Evolutionary conservation across 2,888 invertebrate genomes (phyloP).

Genomic region (Xanthorhoe designata): DNA sequence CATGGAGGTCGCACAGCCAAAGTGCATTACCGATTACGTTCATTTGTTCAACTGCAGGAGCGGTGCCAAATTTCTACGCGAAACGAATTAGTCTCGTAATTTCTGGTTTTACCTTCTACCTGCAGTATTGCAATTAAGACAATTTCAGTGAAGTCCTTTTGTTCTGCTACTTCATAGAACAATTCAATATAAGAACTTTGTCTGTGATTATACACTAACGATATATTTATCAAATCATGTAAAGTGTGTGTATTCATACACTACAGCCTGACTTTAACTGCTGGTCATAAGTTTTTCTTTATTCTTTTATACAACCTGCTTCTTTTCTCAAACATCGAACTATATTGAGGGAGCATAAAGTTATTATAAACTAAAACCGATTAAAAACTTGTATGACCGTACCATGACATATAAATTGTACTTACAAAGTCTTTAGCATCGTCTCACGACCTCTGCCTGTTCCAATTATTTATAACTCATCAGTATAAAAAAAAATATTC

Average conservation of each 20-base stretch:
- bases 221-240: no score
- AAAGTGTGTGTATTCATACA: no score
- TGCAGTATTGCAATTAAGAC: slow-evolving; percentile 40
- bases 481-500: no score
- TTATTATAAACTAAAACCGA: no score
- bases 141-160: slow-evolving; percentile 36
- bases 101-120: slow-evolving; percentile 42
- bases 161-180: slow-evolving; percentile 17
- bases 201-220: neutral
- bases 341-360: no score
- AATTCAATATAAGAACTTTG: slow-evolving; percentile 7
- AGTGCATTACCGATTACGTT: slow-evolving; percentile 55
- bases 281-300: neutral
- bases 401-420: no score
- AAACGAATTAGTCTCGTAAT: slow-evolving; percentile 41
- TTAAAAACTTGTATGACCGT: no score
- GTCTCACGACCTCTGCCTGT: no score
- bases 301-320: neutral
- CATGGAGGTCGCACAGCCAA: slow-evolving; percentile 52
- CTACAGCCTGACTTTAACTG: neutral
- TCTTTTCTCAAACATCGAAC: neutral
- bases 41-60: slow-evolving; percentile 40
- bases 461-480: no score
- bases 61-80: slow-evolving; percentile 40
- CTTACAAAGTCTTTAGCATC: no score